Base-by-base conservation (phyloP, 2,888 invertebrate species). In the Melangyna quadrimaculata region DNA sequence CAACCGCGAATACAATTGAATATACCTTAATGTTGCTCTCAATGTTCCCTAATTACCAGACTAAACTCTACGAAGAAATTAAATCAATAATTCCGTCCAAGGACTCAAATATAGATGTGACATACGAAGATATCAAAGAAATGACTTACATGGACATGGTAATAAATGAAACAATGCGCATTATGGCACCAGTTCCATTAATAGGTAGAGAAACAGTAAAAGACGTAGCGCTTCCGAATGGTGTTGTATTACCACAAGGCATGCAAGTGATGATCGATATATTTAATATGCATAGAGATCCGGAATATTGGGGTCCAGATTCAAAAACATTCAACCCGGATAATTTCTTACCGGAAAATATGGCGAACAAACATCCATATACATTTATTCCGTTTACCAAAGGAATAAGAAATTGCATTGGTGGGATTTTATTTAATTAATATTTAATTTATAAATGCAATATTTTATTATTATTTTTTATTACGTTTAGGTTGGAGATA, bases 381-480 rank as follows among this genome's bases (percentile, higher is more conserved):
- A 89, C 91, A 0, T 92, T 88, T 75, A 90, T 91, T 77, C 92
- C 92, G 2, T 92, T 92, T 32, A 90, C 90, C 12, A 91, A 91
- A 70, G 92, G 92, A 2, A 87, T 90, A 14, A 87, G 92, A 12
- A 91, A 90, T 73, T 91, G 91, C 61, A 92, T 92, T 81, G 91
- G 91, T 90, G 87, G 22, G 55, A 8, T 14, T 43, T 43, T 8
- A 3, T 17, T 37, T 12, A 10, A 32, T 10, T 59, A 37, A 12
- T 57, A 6, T 69, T 51, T 8, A 29, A 1, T 24, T 10, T 53
- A 3, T 14, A 3, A 53, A 4, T 3, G 27, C 0, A 45, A 45
- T 1, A 45, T 43, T n/a, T 19, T 2, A 9, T 37, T 1, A 40
- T 27, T n/a, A 7, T 29, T 9, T 32, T 53, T 48, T 29, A 32